Evolutionary conservation across 2,113 vertebrate species (phyloP).

Genomic region (Nibea albiflora): DNA sequence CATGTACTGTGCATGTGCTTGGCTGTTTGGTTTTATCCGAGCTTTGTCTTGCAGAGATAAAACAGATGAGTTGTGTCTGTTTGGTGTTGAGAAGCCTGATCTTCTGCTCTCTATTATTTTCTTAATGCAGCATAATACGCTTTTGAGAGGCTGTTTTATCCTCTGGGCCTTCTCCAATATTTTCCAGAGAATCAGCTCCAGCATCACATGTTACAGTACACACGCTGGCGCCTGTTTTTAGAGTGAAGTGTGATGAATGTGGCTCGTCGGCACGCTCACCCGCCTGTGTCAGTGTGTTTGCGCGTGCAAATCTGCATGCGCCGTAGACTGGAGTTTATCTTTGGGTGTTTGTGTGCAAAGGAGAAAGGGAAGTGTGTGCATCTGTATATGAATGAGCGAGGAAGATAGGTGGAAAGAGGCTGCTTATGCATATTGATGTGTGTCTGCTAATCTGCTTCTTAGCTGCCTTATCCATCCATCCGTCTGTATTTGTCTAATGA

Average conservation of each 20-base stretch:
- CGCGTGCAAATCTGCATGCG: conserved; percentile 53
- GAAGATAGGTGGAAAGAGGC: conserved; percentile 62
- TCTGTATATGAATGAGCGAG: conserved; percentile 52
- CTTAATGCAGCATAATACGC: conserved; percentile 53
- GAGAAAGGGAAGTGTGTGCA: conserved; percentile 27
- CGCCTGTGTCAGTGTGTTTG: conserved; percentile 48
- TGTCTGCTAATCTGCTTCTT: conserved; percentile 80
- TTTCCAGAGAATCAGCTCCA: conserved; percentile 50
- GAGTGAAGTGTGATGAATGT: conserved; percentile 54
- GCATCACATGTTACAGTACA: conserved; percentile 51
- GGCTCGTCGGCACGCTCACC: conserved; percentile 36
- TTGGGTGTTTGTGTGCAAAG: conserved; percentile 45
- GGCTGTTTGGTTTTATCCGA: conserved; percentile 14
- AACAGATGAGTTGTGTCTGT: conserved; percentile 35
- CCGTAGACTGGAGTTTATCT: conserved; percentile 62
- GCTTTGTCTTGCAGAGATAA: conserved; percentile 38
- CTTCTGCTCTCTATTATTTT: conserved; percentile 50
- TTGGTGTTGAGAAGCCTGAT: conserved; percentile 50
- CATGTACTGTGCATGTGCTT: conserved; percentile 17
- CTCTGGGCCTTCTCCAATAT: conserved; percentile 45
- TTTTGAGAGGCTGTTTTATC: conserved; percentile 52
- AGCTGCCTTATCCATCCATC: conserved; percentile 78
- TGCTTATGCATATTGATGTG: conserved; percentile 79
- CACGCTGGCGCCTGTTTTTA: conserved; percentile 55
- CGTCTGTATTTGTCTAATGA: conserved; percentile 83